Evolutionary conservation across 1,140 invertebrate species (phyloP).

Genomic region (Zaprionus africanus): DNA sequence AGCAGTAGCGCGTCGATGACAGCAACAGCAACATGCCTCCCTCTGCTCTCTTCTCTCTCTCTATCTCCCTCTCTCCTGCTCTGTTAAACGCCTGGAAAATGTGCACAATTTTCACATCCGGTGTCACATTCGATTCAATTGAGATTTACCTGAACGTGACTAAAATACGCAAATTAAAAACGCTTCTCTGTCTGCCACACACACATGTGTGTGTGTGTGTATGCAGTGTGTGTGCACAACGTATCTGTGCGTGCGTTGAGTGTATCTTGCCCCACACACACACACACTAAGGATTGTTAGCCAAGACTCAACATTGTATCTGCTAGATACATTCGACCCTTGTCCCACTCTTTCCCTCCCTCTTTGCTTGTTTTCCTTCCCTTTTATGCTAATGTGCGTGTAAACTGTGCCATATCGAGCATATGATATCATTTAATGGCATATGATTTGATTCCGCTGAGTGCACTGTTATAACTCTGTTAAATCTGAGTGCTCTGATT

Average conservation of each 20-base stretch:
- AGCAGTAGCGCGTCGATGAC: constrained; percentile 48
- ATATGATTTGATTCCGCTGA: background rate
- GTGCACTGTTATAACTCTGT: background rate
- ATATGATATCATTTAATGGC: constrained; percentile 53
- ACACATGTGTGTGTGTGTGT: background rate
- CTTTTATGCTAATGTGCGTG: constrained; percentile 61
- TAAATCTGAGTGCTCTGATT: background rate
- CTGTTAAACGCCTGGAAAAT: constrained; percentile 78
- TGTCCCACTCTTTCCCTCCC: background rate
- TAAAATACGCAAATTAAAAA: constrained; percentile 84
- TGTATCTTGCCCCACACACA: constrained; percentile 27
- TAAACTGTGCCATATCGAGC: constrained; percentile 64
- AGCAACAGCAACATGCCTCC: constrained; percentile 26
- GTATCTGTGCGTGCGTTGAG: constrained; percentile 38
- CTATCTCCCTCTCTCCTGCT: constrained; percentile 27
- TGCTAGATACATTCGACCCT: constrained; percentile 32
- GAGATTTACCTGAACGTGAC: constrained; percentile 84
- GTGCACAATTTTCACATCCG: constrained; percentile 84
- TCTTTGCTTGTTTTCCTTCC: constrained; percentile 18
- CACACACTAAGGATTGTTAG: constrained; percentile 55
- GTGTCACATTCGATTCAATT: constrained; percentile 84
- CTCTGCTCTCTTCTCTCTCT: constrained; percentile 30
- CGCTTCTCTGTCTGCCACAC: constrained; percentile 36
- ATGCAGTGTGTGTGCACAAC: constrained; percentile 14
- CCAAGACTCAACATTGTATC: constrained; percentile 59